Conservation (phyloP, 2,888 invertebrate species). For the Hylaea fasciaria region DNA sequence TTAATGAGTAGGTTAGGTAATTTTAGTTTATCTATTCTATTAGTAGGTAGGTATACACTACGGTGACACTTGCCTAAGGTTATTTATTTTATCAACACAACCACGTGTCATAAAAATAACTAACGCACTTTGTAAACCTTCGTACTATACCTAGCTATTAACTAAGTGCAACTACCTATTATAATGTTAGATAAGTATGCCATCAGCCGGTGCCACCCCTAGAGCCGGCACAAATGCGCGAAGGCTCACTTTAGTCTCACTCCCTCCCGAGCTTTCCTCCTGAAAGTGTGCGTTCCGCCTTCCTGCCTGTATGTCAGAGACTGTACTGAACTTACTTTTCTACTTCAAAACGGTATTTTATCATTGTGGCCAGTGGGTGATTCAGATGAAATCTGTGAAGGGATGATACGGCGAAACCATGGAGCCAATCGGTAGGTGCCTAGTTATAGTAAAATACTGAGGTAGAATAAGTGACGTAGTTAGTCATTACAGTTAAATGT, state of each 20-base stretch:
- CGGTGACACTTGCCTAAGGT: no score
- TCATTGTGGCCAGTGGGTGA: slow-evolving; percentile 12
- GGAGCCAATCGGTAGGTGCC: slow-evolving; percentile 27
- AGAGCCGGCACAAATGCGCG: slow-evolving; percentile 67
- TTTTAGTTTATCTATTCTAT: no score
- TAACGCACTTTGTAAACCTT: no score
- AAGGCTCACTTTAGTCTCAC: slow-evolving; percentile 76
- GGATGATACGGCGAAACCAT: slow-evolving; percentile 15
- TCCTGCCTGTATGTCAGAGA: slow-evolving; percentile 9
- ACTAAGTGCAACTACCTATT: no score
- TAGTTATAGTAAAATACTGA: neutral
- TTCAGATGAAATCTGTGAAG: neutral
- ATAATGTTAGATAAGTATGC: neutral
- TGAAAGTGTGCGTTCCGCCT: slow-evolving; percentile 42
- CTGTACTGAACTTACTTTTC: slow-evolving; percentile 44
- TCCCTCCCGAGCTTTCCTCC: slow-evolving; percentile 66
- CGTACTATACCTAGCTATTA: no score
- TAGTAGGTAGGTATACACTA: no score
- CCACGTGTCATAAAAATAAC: no score
- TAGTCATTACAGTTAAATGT: neutral
- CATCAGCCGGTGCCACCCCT: slow-evolving; percentile 62
- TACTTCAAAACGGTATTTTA: slow-evolving; percentile 42
- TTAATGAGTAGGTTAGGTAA: no score
- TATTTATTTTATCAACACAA: no score
- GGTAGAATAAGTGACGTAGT: no score